Evolutionary conservation across 2,888 invertebrate genomes (phyloP).

Genomic region (Empis stercorea): DNA sequence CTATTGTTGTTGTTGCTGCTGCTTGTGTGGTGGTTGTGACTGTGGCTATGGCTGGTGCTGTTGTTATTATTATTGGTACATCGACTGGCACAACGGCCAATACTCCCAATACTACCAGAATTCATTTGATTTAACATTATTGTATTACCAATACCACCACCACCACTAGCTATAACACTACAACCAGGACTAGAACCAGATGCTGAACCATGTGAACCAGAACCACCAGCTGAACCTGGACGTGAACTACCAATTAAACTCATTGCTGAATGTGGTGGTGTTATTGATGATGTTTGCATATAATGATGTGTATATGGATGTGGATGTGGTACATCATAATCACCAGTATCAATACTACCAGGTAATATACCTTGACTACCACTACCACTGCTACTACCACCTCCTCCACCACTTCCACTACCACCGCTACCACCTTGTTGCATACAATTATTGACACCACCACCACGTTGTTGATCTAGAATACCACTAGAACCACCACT

Average conservation of each 20-base stretch:
- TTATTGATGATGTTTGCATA: conserved; percentile 36
- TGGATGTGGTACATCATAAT: conserved; percentile 38
- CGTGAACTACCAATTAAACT: conserved; percentile 28
- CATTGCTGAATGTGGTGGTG: conserved; percentile 34
- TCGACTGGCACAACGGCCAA: conserved; percentile 33
- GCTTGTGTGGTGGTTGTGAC: no score
- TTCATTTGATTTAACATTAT: conserved; percentile 27
- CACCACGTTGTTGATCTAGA: not conserved
- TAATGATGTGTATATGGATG: conserved; percentile 38
- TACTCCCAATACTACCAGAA: conserved; percentile 27
- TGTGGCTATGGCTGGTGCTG: no score
- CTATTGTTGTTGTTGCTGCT: no score
- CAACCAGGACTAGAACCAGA: conserved; percentile 29
- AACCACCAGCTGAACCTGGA: conserved; percentile 35
- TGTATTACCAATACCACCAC: conserved; percentile 15
- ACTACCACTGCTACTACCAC: conserved; percentile 25
- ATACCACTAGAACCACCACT: conserved; percentile 9
- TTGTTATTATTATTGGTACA: conserved; percentile 25
- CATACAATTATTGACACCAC: no score
- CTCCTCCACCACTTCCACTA: conserved; percentile 27
- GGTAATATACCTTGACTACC: conserved; percentile 32
- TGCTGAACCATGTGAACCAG: conserved; percentile 35
- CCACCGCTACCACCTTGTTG: conserved; percentile 10
- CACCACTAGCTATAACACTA: conserved; percentile 24
- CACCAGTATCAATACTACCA: conserved; percentile 34